Evolutionary conservation across 2,888 invertebrate species (phyloP).

Genomic region (Agriopis marginaria): DNA sequence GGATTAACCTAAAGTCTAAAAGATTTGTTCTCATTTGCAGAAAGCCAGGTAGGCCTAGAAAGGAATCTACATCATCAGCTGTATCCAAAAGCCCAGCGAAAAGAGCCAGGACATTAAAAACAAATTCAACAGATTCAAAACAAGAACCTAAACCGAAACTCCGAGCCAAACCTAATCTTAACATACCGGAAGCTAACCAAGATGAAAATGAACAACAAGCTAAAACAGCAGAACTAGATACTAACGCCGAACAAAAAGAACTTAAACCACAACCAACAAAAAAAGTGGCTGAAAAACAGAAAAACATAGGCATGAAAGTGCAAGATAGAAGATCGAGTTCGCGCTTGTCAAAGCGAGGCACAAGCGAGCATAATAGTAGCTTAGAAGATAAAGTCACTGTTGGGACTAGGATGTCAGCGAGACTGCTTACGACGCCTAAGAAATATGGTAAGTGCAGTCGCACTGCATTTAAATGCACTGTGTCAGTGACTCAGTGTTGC

Average conservation of each 20-base stretch:
- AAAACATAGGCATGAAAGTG: neutral
- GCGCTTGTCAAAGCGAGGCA: constrained; percentile 9
- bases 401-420: neutral
- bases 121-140: constrained; percentile 27
- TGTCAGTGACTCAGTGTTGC: too few relatives aligned
- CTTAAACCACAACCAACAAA: neutral
- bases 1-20: neutral
- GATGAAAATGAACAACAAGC: neutral
- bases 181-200: neutral
- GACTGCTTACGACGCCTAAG: constrained; percentile 3
- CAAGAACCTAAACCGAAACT: constrained; percentile 18
- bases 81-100: constrained; percentile 15
- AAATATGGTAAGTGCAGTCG: constrained; percentile 19
- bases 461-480: too few relatives aligned
- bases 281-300: constrained; percentile 2
- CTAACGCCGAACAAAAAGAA: neutral
- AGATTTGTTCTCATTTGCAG: neutral
- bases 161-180: neutral
- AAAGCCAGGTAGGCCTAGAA: constrained; percentile 3
- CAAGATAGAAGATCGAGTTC: neutral
- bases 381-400: neutral
- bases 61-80: constrained; percentile 5
- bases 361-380: neutral
- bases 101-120: constrained; percentile 23
- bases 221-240: neutral